Conservation (phyloP, 2,888 invertebrate genomes). For the Amaurobius ferox region DNA sequence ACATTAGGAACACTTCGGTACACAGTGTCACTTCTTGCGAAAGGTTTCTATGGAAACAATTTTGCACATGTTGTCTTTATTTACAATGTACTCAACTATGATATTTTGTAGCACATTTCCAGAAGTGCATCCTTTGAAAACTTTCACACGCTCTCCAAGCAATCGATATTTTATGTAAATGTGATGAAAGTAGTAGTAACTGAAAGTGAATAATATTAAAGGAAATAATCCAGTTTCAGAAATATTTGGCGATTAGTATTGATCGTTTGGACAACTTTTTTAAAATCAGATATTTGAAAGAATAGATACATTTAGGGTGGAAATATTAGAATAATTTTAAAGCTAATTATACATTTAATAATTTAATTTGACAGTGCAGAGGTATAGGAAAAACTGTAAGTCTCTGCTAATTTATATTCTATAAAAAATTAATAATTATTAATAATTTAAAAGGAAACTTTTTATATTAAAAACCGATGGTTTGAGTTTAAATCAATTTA, state of each 20-base stretch:
- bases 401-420: too few species aligned
- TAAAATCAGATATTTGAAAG: too few species aligned
- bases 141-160: background rate
- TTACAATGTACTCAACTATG: background rate
- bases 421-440: too few species aligned
- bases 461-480: too few species aligned
- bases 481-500: too few species aligned
- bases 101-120: background rate
- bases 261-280: too few species aligned
- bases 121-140: background rate
- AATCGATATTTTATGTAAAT: background rate
- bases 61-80: background rate
- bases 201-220: background rate
- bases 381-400: too few species aligned
- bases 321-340: too few species aligned
- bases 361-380: too few species aligned
- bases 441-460: too few species aligned
- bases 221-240: background rate
- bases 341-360: too few species aligned
- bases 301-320: too few species aligned
- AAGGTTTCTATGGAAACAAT: constrained; percentile 1
- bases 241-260: background rate
- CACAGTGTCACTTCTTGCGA: background rate
- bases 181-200: background rate
- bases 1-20: background rate